Evolutionary conservation across 2,113 vertebrate species (phyloP).

Genomic region (Collichthys lucidus): DNA sequence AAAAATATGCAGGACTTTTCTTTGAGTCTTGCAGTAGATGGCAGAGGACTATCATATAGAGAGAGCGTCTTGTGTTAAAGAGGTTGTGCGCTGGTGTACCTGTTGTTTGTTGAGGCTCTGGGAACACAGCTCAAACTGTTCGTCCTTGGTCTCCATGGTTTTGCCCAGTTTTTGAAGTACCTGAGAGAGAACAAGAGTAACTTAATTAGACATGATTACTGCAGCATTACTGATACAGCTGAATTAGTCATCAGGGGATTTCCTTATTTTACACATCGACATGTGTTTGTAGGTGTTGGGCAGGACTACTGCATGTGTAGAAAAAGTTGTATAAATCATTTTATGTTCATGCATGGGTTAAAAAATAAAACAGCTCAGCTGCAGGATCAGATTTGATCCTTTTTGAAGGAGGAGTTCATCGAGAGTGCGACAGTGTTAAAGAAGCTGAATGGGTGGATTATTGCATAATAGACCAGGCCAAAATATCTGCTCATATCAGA

Average conservation of each 20-base stretch:
- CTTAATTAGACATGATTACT: background rate
- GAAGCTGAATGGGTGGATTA: background rate
- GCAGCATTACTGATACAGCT: background rate
- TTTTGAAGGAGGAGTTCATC: no score
- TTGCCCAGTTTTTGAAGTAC: constrained; percentile 97
- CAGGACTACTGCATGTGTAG: background rate
- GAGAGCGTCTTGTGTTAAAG: background rate
- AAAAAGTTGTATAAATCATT: background rate
- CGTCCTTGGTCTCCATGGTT: constrained; percentile 96
- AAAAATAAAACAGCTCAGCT: no score
- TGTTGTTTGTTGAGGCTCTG: constrained; percentile 93
- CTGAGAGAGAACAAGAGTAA: constrained; percentile 74
- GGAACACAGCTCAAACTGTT: constrained; percentile 92
- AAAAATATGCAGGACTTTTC: background rate
- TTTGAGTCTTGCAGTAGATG: background rate
- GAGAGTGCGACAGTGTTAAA: background rate
- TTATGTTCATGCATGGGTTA: no score
- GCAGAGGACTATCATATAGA: background rate
- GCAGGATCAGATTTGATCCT: no score
- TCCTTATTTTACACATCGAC: background rate
- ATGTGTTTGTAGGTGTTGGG: background rate
- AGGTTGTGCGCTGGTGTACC: constrained; percentile 77
- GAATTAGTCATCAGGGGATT: background rate
- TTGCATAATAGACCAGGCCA: background rate
- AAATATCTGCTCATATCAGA: background rate